A percentile compares a stretch with the other conserved stretches of the same genome.
These are phyloP conservation scores for Chaetura pelagica DNA, from an alignment of 2,113 vertebrate species.

Conservation along the genomic window DNA sequence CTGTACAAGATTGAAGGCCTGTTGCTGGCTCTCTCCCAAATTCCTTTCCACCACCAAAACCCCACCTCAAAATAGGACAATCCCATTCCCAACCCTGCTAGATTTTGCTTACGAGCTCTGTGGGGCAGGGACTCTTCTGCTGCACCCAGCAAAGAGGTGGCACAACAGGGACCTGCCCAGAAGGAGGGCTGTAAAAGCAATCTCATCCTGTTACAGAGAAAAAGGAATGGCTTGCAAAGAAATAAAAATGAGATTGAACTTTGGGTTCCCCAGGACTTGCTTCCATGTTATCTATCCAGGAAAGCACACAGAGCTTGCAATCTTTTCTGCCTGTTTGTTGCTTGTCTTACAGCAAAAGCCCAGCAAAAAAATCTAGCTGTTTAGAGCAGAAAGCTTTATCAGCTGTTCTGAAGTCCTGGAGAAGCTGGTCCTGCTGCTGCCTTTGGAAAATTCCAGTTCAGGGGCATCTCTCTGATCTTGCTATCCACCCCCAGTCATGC, in stretches of 20 bases:
- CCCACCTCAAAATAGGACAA: not conserved
- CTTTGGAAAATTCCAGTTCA: constrained; percentile 2
- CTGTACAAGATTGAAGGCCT: not conserved
- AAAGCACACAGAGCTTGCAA: fast-evolving
- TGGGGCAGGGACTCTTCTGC: not conserved
- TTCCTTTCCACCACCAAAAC: not conserved
- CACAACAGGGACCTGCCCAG: not conserved
- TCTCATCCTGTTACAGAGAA: not conserved
- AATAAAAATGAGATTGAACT: not conserved
- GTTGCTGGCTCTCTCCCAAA: not conserved
- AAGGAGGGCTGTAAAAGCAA: not conserved
- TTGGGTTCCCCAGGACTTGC: not conserved
- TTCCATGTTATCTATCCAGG: not conserved
- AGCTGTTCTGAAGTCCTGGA: not conserved
- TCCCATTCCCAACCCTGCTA: not conserved
- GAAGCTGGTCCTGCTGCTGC: not conserved
- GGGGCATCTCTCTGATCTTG: not conserved
- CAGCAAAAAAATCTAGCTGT: not conserved
- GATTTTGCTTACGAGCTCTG: fast-evolving
- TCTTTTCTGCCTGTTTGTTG: not conserved
- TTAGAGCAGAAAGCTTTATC: not conserved
- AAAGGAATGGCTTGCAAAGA: not conserved
- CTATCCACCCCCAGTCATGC: not conserved
- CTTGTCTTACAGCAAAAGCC: not conserved
- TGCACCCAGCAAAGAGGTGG: not conserved